Base-by-base conservation (phyloP, 2,888 invertebrate species). In the Parnassius mnemosyne region DNA sequence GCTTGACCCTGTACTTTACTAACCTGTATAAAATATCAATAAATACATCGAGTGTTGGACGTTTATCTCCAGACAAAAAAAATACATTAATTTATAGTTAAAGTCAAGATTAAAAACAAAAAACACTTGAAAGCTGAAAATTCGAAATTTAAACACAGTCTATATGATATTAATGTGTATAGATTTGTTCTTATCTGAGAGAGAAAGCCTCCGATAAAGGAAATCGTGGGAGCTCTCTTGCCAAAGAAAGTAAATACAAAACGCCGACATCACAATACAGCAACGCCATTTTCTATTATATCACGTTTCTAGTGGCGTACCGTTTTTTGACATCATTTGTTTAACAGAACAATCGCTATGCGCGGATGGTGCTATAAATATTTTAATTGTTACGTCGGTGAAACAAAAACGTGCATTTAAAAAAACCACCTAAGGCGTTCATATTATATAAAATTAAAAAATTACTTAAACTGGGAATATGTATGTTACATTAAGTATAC, bases 181-280 rank as follows among this genome's bases (percentile, higher is more conserved):
- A 34, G 78, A 79, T 84, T 79, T 76, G 77, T 82, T 85, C 77
- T 85, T 85, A 85, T 85, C 82, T 80, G 69, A 68, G 74, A 79
- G 84, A 83, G 89, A 89, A 88, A 87, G 87, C 85, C 74, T 79
- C 74, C 78, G 78, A 87, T 87, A 80, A 78, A 84, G 84, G 84
- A 88, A 88, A 89, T 87, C 89, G 89, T 90, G 89, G 85, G 89
- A 90, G 79, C 75, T 69, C 66, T 60, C 73, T 75, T 73, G 64
- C 61, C 72, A 79, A 85, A 79, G 86, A 89, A 87, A 87, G 85
- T 83, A 79, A 76, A 73, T 73, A 80, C 71, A 76, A 77, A 78
- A 77, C 75, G 73, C 67, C 68, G 74, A 74, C 73, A 73, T 71
- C 70, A 81, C 68, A 71, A 71, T 73, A 78, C 76, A 69, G 71